phyloP scores from a whole-genome alignment of 30 jellyfish, hydroid and myxozoan genomes.

The Calvadosia cruxmelitensis region DNA sequence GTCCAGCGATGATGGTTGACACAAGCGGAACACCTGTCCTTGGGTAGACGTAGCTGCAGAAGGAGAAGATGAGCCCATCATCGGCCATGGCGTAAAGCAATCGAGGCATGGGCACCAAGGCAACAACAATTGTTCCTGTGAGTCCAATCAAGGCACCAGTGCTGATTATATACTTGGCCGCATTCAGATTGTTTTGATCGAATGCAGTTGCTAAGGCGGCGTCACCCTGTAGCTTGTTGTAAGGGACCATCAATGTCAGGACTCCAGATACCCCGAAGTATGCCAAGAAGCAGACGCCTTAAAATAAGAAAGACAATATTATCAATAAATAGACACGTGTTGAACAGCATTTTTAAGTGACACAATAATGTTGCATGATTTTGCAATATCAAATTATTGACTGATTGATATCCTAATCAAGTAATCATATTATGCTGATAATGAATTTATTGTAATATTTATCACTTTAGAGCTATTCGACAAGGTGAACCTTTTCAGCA shows the following conservation, averaged over 20 bases:
- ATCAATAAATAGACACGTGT: too few species aligned
- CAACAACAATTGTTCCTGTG: constrained; percentile 58
- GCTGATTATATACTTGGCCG: constrained; percentile 56
- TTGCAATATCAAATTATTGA: too few species aligned
- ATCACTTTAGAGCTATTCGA: too few species aligned
- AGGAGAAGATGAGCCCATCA: constrained; percentile 65
- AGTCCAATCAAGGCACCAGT: constrained; percentile 77
- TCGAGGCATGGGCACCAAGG: constrained; percentile 74
- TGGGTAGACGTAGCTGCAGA: constrained; percentile 19
- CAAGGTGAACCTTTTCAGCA: too few species aligned
- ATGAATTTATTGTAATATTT: too few species aligned
- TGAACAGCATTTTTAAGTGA: too few species aligned
- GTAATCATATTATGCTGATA: too few species aligned
- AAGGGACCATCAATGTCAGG: constrained; percentile 65
- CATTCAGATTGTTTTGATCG: constrained; percentile 38
- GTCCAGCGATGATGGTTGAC: constrained; percentile 61
- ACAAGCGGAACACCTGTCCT: constrained; percentile 62
- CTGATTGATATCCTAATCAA: too few species aligned
- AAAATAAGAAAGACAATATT: neutral
- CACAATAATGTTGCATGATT: too few species aligned
- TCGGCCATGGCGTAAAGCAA: constrained; percentile 78
- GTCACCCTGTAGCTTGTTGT: constrained; percentile 37
- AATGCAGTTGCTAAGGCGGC: constrained; percentile 84
- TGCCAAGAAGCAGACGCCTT: constrained; percentile 82
- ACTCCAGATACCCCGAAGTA: constrained; percentile 74